Evolutionary conservation across 92 coral and sea anemone species (phyloP).

Genomic region (Epizoanthus scotinus): DNA sequence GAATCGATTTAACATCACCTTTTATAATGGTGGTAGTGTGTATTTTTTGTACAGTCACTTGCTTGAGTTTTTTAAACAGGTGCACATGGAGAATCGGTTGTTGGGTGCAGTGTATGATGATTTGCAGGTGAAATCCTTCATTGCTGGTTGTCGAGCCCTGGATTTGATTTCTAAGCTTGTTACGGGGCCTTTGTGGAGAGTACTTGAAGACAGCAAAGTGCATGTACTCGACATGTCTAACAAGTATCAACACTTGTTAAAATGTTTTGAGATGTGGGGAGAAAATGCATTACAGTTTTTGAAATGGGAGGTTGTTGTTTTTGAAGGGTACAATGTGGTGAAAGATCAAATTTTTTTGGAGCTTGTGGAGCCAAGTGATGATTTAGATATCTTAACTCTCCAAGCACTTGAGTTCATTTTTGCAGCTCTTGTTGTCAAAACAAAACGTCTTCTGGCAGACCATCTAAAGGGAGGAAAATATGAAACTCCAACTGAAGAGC

Average conservation of each 20-base stretch:
- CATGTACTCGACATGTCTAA: slow-evolving; percentile 34
- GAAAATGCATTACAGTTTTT: slow-evolving; percentile 28
- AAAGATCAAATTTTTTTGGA: slow-evolving; percentile 19
- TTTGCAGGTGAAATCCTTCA: slow-evolving; percentile 19
- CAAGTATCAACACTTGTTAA: slow-evolving; percentile 21
- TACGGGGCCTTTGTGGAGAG: slow-evolving; percentile 41
- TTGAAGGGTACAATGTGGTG: slow-evolving; percentile 30
- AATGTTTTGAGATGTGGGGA: slow-evolving; percentile 39
- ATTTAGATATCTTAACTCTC: slow-evolving; percentile 36
- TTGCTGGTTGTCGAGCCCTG: slow-evolving; percentile 37
- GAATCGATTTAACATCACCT: slow-evolving; percentile 24
- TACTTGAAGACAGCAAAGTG: slow-evolving; percentile 21
- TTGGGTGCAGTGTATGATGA: slow-evolving; percentile 35
- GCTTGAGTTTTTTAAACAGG: slow-evolving; percentile 13
- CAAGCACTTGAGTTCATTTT: slow-evolving; percentile 41
- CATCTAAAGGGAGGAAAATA: slow-evolving; percentile 31
- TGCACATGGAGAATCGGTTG: slow-evolving; percentile 35
- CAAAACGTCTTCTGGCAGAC: slow-evolving; percentile 36
- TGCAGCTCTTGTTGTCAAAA: slow-evolving; percentile 14
- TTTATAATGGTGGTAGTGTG: slow-evolving; percentile 32
- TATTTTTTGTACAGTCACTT: slow-evolving; percentile 23
- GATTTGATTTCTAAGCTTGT: slow-evolving; percentile 25
- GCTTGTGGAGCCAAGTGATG: slow-evolving; percentile 37
- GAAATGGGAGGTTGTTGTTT: slow-evolving; percentile 27
- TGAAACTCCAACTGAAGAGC: slow-evolving; percentile 3